Percentiles rank a stretch among this genome's conserved stretches.
Evolutionary conservation across 2,888 invertebrate species (phyloP).

Genomic region (Nomada ruficornis): DNA sequence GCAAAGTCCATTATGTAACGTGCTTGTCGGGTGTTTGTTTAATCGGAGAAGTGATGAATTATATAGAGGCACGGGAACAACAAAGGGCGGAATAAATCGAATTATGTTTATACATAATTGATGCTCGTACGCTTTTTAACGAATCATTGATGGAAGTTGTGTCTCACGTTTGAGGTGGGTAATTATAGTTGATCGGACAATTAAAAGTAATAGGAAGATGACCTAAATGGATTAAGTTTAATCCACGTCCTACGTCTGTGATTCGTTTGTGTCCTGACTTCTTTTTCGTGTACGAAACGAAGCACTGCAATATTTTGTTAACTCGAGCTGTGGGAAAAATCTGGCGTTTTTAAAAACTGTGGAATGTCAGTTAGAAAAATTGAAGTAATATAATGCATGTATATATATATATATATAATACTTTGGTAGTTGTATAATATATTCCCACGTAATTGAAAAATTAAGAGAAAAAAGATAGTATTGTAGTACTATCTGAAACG

Average conservation of each 20-base stretch:
- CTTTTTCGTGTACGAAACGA: not conserved
- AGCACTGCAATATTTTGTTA: too few relatives aligned
- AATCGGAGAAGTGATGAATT: slow-evolving; percentile 17
- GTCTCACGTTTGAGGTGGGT: not conserved
- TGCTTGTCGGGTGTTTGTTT: slow-evolving; percentile 23
- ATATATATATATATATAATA: too few relatives aligned
- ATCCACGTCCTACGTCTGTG: not conserved
- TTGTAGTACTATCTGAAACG: too few relatives aligned
- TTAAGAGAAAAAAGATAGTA: too few relatives aligned
- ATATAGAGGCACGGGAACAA: too few relatives aligned
- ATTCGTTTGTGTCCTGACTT: not conserved
- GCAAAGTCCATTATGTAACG: slow-evolving; percentile 21
- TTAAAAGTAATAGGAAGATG: not conserved
- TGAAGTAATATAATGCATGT: too few relatives aligned
- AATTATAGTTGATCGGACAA: not conserved
- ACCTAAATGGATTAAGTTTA: not conserved
- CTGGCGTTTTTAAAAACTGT: too few relatives aligned
- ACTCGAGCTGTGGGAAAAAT: too few relatives aligned
- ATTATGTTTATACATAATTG: not conserved
- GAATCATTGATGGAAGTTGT: not conserved
- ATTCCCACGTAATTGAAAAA: too few relatives aligned
- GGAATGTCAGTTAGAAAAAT: too few relatives aligned
- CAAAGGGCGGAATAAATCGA: not conserved
- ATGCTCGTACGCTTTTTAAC: not conserved
- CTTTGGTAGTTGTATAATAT: too few relatives aligned